These are phyloP conservation scores for Leucopternis melanops DNA, from an alignment of 2,113 vertebrate genomes.

Conservation along the genomic window DNA sequence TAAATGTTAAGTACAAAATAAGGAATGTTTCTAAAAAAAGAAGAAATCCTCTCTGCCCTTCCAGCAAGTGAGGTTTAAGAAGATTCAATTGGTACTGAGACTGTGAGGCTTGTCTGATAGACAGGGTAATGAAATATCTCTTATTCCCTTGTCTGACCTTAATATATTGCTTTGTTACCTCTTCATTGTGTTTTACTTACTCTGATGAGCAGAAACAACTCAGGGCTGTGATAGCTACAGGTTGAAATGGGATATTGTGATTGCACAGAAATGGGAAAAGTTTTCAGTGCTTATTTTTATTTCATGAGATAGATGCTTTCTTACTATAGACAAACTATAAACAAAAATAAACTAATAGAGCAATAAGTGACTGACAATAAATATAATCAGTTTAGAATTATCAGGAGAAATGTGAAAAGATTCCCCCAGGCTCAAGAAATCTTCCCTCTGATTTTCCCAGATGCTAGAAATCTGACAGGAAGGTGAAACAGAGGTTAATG, in stretches of 20 bases:
- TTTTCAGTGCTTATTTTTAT: neutral
- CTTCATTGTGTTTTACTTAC: neutral
- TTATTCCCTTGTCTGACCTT: neutral
- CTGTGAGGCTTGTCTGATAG: neutral
- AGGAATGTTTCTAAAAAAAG: neutral
- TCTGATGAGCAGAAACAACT: neutral
- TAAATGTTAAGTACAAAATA: neutral
- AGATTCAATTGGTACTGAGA: neutral
- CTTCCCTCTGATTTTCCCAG: neutral
- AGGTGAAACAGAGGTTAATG: conserved; percentile 41
- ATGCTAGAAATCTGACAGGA: neutral
- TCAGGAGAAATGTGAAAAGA: neutral
- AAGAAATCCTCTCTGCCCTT: neutral
- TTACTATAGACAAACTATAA: neutral
- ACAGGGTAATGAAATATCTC: neutral
- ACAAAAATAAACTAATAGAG: neutral
- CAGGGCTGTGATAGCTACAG: neutral
- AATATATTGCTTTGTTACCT: neutral
- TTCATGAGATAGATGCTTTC: neutral
- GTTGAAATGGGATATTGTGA: neutral
- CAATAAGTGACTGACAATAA: neutral
- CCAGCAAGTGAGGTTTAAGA: neutral
- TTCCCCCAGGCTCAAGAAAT: neutral
- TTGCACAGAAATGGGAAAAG: neutral
- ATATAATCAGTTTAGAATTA: neutral